Percentiles rank a stretch among this genome's conserved stretches.
Conservation (phyloP, 2,888 invertebrate species). For the Agonopterix heracliana region DNA sequence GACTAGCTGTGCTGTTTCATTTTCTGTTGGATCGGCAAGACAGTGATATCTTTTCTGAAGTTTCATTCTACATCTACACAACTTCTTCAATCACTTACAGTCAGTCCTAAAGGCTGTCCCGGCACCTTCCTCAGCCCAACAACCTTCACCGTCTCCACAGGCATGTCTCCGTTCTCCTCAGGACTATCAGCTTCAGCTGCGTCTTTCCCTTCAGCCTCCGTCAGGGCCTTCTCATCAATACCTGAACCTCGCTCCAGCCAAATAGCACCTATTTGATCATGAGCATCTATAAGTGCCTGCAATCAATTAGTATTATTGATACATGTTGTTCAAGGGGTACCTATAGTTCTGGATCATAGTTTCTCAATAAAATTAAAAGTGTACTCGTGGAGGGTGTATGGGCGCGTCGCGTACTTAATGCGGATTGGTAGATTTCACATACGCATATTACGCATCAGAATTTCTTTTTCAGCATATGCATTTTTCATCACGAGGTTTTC, state of each 20-base stretch:
- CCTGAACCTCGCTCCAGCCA: conserved; percentile 73
- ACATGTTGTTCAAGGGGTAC: no score
- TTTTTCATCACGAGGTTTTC: no score
- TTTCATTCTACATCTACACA: no score
- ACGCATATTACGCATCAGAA: no score
- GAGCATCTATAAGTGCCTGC: conserved; percentile 88
- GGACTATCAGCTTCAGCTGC: conserved; percentile 32
- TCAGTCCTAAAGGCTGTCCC: conserved; percentile 91
- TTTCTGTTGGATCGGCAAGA: no score
- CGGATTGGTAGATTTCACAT: no score
- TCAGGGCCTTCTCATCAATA: conserved; percentile 62
- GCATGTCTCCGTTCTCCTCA: conserved; percentile 79
- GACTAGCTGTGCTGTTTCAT: no score
- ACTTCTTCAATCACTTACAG: conserved; percentile 56
- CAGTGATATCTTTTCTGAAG: no score
- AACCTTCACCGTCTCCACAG: conserved; percentile 88
- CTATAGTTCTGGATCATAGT: no score
- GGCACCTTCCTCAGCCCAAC: conserved; percentile 90
- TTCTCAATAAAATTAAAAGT: background rate
- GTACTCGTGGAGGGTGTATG: no score
- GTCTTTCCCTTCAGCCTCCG: conserved; percentile 48
- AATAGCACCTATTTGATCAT: conserved; percentile 89
- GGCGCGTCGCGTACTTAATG: no score
- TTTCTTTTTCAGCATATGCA: no score
- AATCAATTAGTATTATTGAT: conserved; percentile 13